A percentile compares a stretch with the other conserved stretches of the same genome.
Conservation (phyloP, 2,888 invertebrate genomes). For the Sarcophaga variegata region DNA sequence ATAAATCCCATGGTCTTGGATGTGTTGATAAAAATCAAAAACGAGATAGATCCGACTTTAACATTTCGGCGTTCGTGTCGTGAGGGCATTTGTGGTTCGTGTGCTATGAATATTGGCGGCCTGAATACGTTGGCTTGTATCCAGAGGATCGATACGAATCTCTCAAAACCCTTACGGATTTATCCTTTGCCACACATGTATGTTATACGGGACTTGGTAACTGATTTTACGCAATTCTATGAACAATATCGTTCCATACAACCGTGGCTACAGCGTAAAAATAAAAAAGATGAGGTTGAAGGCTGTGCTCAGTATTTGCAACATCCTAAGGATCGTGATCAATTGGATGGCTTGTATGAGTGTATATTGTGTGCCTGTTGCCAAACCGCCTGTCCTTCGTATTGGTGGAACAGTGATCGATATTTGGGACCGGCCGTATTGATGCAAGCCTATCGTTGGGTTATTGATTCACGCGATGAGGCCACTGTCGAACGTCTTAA, state of each 20-base stretch:
- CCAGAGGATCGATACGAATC: slow-evolving; percentile 86
- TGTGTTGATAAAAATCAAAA: slow-evolving; percentile 97
- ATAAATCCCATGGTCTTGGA: slow-evolving; percentile 98
- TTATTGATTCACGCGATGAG: slow-evolving; percentile 97
- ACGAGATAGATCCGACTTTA: slow-evolving; percentile 95
- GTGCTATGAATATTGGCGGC: slow-evolving; percentile 99
- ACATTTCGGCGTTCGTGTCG: slow-evolving; percentile 98
- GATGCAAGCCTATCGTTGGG: slow-evolving; percentile 99
- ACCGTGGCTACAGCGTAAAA: slow-evolving; percentile 93
- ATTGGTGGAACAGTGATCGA: slow-evolving; percentile 99
- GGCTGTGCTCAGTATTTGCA: slow-evolving; percentile 92
- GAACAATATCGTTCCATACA: slow-evolving; percentile 96
- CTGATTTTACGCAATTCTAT: slow-evolving; percentile 97
- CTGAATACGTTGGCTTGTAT: slow-evolving; percentile 97
- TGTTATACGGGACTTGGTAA: slow-evolving; percentile 95
- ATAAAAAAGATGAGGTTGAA: slow-evolving; percentile 82
- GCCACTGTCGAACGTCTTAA: slow-evolving; percentile 88
- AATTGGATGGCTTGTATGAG: slow-evolving; percentile 97
- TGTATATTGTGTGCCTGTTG: slow-evolving; percentile 99
- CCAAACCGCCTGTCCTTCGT: slow-evolving; percentile 97
- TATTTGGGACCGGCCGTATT: slow-evolving; percentile 98
- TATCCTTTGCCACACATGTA: slow-evolving; percentile 99
- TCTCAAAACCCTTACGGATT: slow-evolving; percentile 88
- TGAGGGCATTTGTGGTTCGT: slow-evolving; percentile 99
- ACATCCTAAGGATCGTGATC: slow-evolving; percentile 92